phyloP scores from a whole-genome alignment of 2,888 invertebrate species.

The Leucozona laternaria region DNA sequence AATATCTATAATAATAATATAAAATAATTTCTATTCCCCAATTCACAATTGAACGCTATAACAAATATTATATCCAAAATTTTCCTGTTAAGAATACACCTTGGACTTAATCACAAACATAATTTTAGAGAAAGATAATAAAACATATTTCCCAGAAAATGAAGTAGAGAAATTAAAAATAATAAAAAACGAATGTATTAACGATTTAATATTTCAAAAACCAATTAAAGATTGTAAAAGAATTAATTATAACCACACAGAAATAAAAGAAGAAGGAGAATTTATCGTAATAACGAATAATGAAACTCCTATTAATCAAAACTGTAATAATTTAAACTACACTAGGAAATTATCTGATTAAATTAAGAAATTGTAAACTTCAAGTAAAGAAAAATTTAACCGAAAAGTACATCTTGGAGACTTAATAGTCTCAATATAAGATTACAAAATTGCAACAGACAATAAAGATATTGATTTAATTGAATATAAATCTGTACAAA shows the following conservation, averaged over 20 bases:
- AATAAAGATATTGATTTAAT: conserved; percentile 7
- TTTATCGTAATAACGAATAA: no score
- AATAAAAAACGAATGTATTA: conserved; percentile 29
- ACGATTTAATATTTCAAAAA: conserved; percentile 10
- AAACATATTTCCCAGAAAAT: background rate
- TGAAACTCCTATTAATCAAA: no score
- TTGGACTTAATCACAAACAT: background rate
- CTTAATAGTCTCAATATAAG: background rate
- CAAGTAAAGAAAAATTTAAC: conserved; percentile 10
- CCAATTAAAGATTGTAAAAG: background rate
- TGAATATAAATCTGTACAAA: conserved; percentile 1
- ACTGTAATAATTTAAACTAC: no score
- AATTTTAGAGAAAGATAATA: conserved; percentile 12
- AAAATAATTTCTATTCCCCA: background rate
- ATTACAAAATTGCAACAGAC: background rate
- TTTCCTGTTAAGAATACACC: conserved; percentile 12
- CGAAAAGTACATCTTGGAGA: background rate
- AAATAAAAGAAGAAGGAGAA: no score
- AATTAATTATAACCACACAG: no score
- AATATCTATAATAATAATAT: background rate
- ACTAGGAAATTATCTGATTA: background rate
- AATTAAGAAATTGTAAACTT: conserved; percentile 3
- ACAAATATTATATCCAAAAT: no score
- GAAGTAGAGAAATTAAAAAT: conserved; percentile 1
- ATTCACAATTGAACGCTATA: background rate